Evolutionary conservation across 2,797 vertebrate species (phyloP).

Genomic region (Ateles fusciceps): DNA sequence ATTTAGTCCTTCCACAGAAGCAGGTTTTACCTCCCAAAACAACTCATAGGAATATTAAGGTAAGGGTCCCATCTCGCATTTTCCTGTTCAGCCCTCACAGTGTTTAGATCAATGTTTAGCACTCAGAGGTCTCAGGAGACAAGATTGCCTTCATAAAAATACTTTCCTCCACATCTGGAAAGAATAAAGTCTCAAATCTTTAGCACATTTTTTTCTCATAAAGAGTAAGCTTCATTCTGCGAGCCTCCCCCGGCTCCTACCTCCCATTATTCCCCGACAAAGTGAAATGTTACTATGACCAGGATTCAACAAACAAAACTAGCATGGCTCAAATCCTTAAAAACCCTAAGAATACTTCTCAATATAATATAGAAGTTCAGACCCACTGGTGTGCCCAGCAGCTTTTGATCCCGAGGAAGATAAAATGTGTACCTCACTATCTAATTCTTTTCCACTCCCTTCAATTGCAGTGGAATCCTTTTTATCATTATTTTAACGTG

Average conservation of each 20-base stretch:
- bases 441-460: not conserved
- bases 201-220: not conserved
- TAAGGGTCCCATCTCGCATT: not conserved
- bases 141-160: not conserved
- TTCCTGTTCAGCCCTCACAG: not conserved
- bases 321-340: constrained; percentile 32
- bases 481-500: constrained; percentile 26
- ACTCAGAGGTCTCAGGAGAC: not conserved
- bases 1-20: not conserved
- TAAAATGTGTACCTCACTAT: not conserved
- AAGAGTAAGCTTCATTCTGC: not conserved
- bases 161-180: not conserved
- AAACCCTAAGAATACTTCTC: constrained; percentile 14
- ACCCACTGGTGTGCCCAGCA: not conserved
- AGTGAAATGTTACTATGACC: constrained; percentile 39
- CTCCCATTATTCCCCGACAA: not conserved
- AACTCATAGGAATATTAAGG: not conserved
- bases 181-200: not conserved
- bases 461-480: not conserved
- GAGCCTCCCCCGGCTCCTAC: not conserved
- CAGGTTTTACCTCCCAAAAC: not conserved
- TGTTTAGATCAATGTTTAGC: not conserved
- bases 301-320: constrained; percentile 38
- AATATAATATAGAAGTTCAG: not conserved
- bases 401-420: constrained; percentile 43